Base-by-base conservation (phyloP, 2,113 vertebrate species). In the Natator depressus region DNA sequence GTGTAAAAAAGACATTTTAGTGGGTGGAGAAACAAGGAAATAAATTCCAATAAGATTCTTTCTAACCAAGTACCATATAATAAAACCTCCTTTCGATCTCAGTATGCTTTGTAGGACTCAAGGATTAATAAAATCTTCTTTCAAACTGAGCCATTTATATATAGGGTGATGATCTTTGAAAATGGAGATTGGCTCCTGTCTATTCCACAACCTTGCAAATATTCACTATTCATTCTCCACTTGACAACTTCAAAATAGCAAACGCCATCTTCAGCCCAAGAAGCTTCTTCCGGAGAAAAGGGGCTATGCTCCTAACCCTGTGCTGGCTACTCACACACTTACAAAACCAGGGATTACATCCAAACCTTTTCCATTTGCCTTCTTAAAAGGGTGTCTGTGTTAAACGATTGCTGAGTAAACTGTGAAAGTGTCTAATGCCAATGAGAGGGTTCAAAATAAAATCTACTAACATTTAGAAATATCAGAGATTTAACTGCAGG, bases 191-290 rank as follows among this genome's bases (percentile, higher is more conserved):
- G 91, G 57, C 42, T 54, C 91, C 79, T 91, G 29, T 78, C 91
- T 50, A 94, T 95, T 88, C 82, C 59, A 80, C 0, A 0, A 53
- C n/a, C 11, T 0, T 91, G 85, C 89, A 96, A 91, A 89, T 82
- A 35, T 51, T 94, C 81, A 29, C 27, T 89, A 29, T 10, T 95
- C 4, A 10, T 62, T 87, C 85, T 92, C 17, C 54, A 3, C 42
- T 29, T 53, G 72, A 82, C 82, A 93, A 80, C 80, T 89, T 85
- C 72, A 89, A 96, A 91, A 85, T 95, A 29, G 59, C 79, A 38
- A 90, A 84, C 19, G 35, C 84, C 55, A 46, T 91, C 57, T 80
- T 57, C n/a, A 57, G 90, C 93, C 82, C 72, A 83, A 85, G 69
- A 80, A 19, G 17, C n/a, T 38, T n/a, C 75, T 93, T 54, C 80